A percentile compares a stretch with the other conserved stretches of the same genome.
Evolutionary conservation across 2,797 vertebrate genomes (phyloP).

Genomic region (Austrolebias charrua): DNA sequence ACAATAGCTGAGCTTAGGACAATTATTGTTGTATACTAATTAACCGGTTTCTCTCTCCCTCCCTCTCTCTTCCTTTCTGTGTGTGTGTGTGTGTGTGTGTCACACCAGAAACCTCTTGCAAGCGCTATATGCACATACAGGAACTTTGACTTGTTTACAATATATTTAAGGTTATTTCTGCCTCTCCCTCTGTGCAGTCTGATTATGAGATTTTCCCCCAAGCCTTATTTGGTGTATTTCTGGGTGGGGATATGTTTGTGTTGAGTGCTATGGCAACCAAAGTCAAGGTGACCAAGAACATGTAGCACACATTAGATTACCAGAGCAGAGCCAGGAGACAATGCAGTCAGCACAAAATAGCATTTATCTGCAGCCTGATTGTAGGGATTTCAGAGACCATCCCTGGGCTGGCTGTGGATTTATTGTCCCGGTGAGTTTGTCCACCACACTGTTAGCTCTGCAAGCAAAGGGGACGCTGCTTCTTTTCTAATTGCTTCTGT

Average conservation of each 20-base stretch:
- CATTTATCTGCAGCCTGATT: slow-evolving; percentile 80
- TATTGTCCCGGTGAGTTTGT: slow-evolving; percentile 80
- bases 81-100: slow-evolving; percentile 68
- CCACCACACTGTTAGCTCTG: slow-evolving; percentile 53
- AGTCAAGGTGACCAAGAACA: slow-evolving; percentile 89
- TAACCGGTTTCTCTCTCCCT: slow-evolving; percentile 68
- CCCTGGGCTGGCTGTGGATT: slow-evolving; percentile 74
- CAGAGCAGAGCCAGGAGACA: slow-evolving; percentile 81
- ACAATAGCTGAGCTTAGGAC: slow-evolving; percentile 79
- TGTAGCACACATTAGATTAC: slow-evolving; percentile 85
- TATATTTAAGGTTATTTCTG: slow-evolving; percentile 76
- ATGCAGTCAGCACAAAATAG: slow-evolving; percentile 81
- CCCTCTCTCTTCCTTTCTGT: slow-evolving; percentile 5
- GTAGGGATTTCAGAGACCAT: slow-evolving; percentile 78
- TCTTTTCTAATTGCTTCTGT: slow-evolving; percentile 36
- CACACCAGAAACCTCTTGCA: slow-evolving; percentile 70
- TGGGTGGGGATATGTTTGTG: slow-evolving; percentile 87
- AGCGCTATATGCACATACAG: slow-evolving; percentile 70
- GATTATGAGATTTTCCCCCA: slow-evolving; percentile 80
- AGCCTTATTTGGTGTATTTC: slow-evolving; percentile 86
- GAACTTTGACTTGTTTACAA: slow-evolving; percentile 76
- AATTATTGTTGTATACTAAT: slow-evolving; percentile 82
- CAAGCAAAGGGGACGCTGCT: slow-evolving; percentile 30
- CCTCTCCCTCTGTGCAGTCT: slow-evolving; percentile 72
- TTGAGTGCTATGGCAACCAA: slow-evolving; percentile 85